Evolutionary conservation across 2,888 invertebrate genomes (phyloP).

Genomic region (Elysia crispata): DNA sequence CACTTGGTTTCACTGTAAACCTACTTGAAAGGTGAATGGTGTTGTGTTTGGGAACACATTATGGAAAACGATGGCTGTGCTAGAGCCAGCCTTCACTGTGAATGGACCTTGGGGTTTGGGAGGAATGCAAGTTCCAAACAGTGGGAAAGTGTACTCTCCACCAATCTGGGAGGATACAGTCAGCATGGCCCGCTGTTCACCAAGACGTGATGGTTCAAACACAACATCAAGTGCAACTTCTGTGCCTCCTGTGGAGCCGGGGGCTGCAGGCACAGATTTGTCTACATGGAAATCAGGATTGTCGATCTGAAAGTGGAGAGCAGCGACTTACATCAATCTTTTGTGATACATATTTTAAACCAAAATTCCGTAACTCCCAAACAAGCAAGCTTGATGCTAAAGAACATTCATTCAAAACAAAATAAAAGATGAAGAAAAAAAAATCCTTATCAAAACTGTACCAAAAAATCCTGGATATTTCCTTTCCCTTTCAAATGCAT

Average conservation of each 20-base stretch:
- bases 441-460: no score
- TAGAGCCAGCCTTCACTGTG: constrained; percentile 76
- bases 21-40: constrained; percentile 76
- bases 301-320: constrained; percentile 72
- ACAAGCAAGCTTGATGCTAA: no score
- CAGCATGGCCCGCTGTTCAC: constrained; percentile 73
- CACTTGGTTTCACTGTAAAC: background rate
- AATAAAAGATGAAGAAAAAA: no score
- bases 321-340: no score
- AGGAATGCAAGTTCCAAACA: constrained; percentile 78
- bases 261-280: constrained; percentile 76
- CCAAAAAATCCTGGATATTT: no score
- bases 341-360: no score
- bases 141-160: constrained; percentile 77
- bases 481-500: no score
- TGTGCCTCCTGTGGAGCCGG: constrained; percentile 76
- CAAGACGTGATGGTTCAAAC: constrained; percentile 77
- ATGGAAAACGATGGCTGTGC: constrained; percentile 77
- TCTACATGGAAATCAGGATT: constrained; percentile 77
- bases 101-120: constrained; percentile 80
- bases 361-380: no score
- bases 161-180: constrained; percentile 72
- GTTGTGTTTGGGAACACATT: constrained; percentile 78
- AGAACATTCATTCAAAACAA: no score
- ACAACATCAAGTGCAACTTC: constrained; percentile 76